These are phyloP conservation scores for Drosophila incognita DNA, from an alignment of 2,888 invertebrate species.

Conservation along the genomic window DNA sequence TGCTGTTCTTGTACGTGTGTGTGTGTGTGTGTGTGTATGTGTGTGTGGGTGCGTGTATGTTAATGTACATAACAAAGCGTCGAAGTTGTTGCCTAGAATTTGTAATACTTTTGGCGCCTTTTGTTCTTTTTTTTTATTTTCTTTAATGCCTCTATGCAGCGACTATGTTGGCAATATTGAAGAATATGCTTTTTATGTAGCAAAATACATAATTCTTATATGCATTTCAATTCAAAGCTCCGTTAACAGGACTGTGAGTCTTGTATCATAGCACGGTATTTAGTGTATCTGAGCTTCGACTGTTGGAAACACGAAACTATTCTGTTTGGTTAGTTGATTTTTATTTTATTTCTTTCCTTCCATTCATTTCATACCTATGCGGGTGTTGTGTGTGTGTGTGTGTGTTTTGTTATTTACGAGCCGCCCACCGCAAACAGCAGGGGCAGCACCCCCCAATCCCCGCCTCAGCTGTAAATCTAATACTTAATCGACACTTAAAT, in stretches of 20 bases:
- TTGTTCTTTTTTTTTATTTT: conserved; percentile 19
- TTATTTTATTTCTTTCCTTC: conserved; percentile 4
- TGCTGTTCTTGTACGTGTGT: background rate
- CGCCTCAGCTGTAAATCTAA: conserved; percentile 36
- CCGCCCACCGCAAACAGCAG: conserved; percentile 42
- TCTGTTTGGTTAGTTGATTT: conserved; percentile 4
- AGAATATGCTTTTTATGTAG: background rate
- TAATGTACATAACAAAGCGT: conserved; percentile 60
- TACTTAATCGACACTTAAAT: conserved; percentile 11
- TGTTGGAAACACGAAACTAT: background rate
- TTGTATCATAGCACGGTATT: background rate
- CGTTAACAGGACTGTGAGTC: background rate
- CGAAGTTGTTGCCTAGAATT: conserved; percentile 68
- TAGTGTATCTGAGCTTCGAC: conserved; percentile 9
- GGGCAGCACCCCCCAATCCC: background rate
- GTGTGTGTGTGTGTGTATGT: conserved; percentile 8
- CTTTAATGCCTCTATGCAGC: conserved; percentile 3
- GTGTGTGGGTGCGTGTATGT: conserved; percentile 45
- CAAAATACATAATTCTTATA: background rate
- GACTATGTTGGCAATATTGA: conserved; percentile 1
- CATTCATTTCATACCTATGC: conserved; percentile 26
- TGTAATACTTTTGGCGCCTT: conserved; percentile 68
- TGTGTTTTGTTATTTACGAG: conserved; percentile 29
- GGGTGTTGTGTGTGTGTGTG: conserved; percentile 30
- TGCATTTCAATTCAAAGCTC: background rate